A percentile compares a stretch with the other conserved stretches of the same genome.
Evolutionary conservation across 2,797 vertebrate species (phyloP).

Genomic region (Cercopithecus hamlyni): DNA sequence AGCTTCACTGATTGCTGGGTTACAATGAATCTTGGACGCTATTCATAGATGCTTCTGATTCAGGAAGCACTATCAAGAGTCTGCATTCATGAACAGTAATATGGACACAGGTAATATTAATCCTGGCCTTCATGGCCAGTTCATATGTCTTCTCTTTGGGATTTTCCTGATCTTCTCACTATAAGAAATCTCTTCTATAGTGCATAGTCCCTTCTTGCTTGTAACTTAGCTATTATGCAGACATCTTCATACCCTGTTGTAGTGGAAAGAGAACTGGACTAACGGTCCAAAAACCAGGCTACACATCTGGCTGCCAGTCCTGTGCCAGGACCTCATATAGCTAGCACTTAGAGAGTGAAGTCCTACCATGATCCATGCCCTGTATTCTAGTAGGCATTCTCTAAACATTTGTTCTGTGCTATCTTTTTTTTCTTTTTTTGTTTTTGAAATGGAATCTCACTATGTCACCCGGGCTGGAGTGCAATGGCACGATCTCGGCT

Average conservation of each 20-base stretch:
- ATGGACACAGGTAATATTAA: background rate
- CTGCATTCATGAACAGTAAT: background rate
- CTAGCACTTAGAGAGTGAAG: background rate
- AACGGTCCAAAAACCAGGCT: background rate
- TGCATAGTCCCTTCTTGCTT: background rate
- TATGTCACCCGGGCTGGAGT: accelerated
- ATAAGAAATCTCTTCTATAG: background rate
- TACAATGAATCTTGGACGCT: background rate
- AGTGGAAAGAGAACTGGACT: background rate
- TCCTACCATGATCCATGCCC: background rate
- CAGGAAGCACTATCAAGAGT: background rate
- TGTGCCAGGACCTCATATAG: background rate
- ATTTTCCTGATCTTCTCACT: background rate
- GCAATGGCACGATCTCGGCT: no score
- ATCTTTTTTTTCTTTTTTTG: no score
- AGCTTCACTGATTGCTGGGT: background rate
- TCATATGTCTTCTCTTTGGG: background rate
- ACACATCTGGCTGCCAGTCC: background rate
- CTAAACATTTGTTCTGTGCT: background rate
- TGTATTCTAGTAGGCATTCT: background rate
- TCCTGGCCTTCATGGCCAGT: background rate
- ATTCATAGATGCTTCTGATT: background rate
- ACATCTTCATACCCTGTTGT: background rate
- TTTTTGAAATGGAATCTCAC: no score
- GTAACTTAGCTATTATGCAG: background rate